Conservation (phyloP, 2,113 vertebrate species). For the Ameiurus melas region DNA sequence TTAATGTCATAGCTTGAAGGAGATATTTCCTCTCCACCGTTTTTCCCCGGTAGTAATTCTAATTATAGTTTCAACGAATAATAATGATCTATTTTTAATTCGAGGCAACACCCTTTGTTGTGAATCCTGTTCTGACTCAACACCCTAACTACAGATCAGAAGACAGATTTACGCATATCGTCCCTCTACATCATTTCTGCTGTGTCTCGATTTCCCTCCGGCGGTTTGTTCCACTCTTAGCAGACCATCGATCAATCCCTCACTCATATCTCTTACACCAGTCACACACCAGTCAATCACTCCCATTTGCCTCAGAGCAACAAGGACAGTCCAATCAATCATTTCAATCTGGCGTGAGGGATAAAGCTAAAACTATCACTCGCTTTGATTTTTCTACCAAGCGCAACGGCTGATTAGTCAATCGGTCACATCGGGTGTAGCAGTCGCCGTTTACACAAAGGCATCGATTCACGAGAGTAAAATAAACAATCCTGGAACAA, state of each 20-base stretch:
- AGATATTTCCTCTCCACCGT: not conserved
- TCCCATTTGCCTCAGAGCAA: conserved; percentile 4
- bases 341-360: not conserved
- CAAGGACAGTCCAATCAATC: conserved; percentile 37
- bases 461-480: not conserved
- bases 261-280: conserved; percentile 36
- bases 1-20: not conserved
- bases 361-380: conserved; percentile 8
- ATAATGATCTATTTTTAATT: not conserved
- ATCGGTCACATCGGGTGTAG: not conserved
- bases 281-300: conserved; percentile 33
- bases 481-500: conserved; percentile 4
- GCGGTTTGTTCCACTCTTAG: conserved; percentile 18
- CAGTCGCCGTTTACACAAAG: not conserved
- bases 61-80: not conserved
- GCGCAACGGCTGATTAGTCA: conserved; percentile 14
- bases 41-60: not conserved
- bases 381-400: not conserved
- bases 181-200: not conserved
- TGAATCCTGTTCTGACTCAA: not conserved
- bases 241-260: conserved; percentile 41
- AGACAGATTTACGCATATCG: not conserved
- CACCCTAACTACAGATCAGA: not conserved
- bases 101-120: not conserved
- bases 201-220: not conserved